Evolutionary conservation across 2,888 invertebrate genomes (phyloP).

Genomic region (Andrena praecox): DNA sequence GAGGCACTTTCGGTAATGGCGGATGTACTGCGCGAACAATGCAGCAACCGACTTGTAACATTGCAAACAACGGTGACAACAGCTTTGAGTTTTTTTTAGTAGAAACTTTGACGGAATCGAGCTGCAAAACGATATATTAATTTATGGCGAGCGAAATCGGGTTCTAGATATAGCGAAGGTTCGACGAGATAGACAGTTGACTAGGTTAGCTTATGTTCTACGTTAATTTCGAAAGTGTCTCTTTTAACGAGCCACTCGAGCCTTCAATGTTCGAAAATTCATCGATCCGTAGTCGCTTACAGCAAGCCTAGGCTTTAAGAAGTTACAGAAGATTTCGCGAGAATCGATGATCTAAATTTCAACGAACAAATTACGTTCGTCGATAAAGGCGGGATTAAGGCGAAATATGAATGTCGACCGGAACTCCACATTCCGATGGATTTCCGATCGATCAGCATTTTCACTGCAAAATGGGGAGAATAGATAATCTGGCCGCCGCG

Average conservation of each 20-base stretch:
- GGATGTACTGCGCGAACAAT: not conserved
- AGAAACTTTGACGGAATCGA: not conserved
- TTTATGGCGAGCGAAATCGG: slow-evolving; percentile 1
- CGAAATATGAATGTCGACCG: slow-evolving; percentile 5
- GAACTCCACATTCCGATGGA: slow-evolving; percentile 30
- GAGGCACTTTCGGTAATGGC: slow-evolving; percentile 36
- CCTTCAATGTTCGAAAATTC: slow-evolving; percentile 28
- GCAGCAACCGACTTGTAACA: not conserved
- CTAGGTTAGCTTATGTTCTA: not conserved
- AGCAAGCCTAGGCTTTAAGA: slow-evolving; percentile 34
- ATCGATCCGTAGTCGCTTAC: slow-evolving; percentile 33
- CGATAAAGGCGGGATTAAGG: not conserved
- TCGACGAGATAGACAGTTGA: not conserved
- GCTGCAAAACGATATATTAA: slow-evolving; percentile 8
- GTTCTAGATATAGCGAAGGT: not conserved
- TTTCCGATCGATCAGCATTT: slow-evolving; percentile 23
- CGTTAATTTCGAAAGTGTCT: slow-evolving; percentile 34
- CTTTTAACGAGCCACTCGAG: slow-evolving; percentile 19
- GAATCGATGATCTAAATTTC: slow-evolving; percentile 5
- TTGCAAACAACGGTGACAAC: not conserved
- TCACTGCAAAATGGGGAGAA: not conserved
- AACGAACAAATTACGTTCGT: slow-evolving; percentile 17
- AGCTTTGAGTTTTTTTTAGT: not conserved
- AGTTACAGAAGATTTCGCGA: slow-evolving; percentile 19
- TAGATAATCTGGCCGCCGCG: slow-evolving; percentile 19